Conservation (phyloP, 2,888 invertebrate genomes). For the Timandra comae region DNA sequence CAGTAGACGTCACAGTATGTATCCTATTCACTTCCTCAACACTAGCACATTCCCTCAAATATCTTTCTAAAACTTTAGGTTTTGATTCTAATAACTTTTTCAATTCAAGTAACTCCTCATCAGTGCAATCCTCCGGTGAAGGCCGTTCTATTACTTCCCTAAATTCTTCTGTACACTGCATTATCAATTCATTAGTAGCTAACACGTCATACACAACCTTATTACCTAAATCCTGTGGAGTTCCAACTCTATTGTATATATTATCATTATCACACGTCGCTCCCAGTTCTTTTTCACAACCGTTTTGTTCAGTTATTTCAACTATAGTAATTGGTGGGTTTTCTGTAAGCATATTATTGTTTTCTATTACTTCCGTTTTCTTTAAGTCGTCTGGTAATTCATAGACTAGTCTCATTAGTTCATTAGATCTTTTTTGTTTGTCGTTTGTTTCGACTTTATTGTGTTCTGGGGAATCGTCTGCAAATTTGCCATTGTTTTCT, state of each 20-base stretch:
- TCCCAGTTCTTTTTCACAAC: constrained; percentile 60
- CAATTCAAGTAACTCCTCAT: constrained; percentile 60
- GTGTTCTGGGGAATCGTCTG: constrained; percentile 42
- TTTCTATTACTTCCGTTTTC: constrained; percentile 43
- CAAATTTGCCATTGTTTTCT: constrained; percentile 46
- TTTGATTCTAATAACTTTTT: constrained; percentile 68
- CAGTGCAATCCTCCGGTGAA: constrained; percentile 57
- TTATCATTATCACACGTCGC: constrained; percentile 47
- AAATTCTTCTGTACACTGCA: constrained; percentile 53
- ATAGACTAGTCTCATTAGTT: constrained; percentile 68
- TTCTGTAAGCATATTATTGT: constrained; percentile 66
- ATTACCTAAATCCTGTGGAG: constrained; percentile 59
- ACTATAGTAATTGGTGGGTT: constrained; percentile 68
- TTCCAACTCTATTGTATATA: constrained; percentile 47
- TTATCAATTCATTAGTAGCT: constrained; percentile 51
- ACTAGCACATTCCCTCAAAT: constrained; percentile 86
- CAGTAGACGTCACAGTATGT: constrained; percentile 75
- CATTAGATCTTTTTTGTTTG: constrained; percentile 47
- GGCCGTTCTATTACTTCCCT: constrained; percentile 60
- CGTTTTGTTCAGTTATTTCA: constrained; percentile 67
- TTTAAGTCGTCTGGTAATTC: constrained; percentile 63
- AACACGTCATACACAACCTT: constrained; percentile 58
- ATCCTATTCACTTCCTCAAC: constrained; percentile 79
- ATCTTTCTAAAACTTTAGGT: constrained; percentile 83
- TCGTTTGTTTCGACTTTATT: constrained; percentile 43